Evolutionary conservation across 2,888 invertebrate genomes (phyloP), one percentile per base, ranked within the genome.

Genomic region (Sipha maydis): DNA sequence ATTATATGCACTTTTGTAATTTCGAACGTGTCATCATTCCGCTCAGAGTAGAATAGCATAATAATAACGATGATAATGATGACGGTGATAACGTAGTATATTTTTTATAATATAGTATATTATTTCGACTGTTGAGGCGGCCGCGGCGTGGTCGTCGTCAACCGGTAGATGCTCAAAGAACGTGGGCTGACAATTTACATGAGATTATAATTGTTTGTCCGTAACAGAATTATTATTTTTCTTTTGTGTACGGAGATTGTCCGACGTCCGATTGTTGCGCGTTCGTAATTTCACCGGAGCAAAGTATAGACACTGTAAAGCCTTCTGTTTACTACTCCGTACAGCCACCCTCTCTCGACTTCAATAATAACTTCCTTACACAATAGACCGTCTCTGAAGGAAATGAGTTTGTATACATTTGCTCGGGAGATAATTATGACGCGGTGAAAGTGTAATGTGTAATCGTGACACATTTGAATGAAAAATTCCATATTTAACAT

Each of bases 1-100:
- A 82, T 9, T 34, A 67, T 28, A 21, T 48, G 69, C 82, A 48
- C 19, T 69, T 69, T 82, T 82, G 14, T 28, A 83, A 83, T 83
- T 83, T 83, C 69, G 25, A 71, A 83, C 82, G 31, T 71, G 71
- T 76, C 76, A 11, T 17, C 67, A 28, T 17, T 14, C 31, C 31
- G 14, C 71, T 0, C 71, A 14, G 14, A 71, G 31, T 28, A 71
- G 28, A n/a, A 14, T 9, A 8, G 28, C 69, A 11, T 11, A 28
- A 14, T 48, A 48, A 14, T 48, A 48, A 28, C 28, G 28, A 69
- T 28, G 28, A 69, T 69, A 28, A 28, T 25, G 28, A 69, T 9
- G 5, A 28, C 14, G 28, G 69, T 28, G 69, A 69, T 69, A 14
- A 67, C n/a, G n/a, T n/a, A n/a, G n/a, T n/a, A n/a, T n/a, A n/a